Conservation (phyloP, 1,140 invertebrate genomes). For the Tribolium madens region DNA sequence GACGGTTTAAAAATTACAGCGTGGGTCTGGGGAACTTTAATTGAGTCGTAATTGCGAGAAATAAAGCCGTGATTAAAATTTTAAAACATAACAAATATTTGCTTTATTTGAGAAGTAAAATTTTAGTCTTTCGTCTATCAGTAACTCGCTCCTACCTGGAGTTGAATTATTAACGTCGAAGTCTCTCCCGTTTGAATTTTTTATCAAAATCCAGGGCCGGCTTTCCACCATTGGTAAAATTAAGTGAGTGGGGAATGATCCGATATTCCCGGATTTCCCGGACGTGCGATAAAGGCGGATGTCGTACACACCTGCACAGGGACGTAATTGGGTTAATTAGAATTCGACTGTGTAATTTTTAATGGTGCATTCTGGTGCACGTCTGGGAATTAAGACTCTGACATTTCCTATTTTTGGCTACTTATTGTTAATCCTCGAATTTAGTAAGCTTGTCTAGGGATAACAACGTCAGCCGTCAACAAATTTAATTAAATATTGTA, state of each 20-base stretch:
- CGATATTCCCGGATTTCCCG: background rate
- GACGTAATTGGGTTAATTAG: slow-evolving; percentile 11
- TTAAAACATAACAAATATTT: too few relatives aligned
- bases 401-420: background rate
- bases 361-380: slow-evolving; percentile 9
- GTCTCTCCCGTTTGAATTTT: background rate
- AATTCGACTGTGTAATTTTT: background rate
- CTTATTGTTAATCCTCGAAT: background rate
- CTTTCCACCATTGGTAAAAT: too few relatives aligned
- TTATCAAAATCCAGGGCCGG: background rate
- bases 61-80: too few relatives aligned
- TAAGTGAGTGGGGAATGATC: background rate
- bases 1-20: too few relatives aligned
- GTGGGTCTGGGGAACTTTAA: too few relatives aligned
- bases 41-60: too few relatives aligned
- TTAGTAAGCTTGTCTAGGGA: background rate
- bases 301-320: slow-evolving; percentile 12
- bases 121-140: too few relatives aligned
- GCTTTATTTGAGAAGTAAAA: too few relatives aligned
- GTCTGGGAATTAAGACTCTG: background rate
- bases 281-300: background rate
- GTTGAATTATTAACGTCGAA: background rate
- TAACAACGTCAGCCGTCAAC: background rate
- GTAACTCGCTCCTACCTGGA: too few relatives aligned
- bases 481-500: slow-evolving; percentile 21